phyloP scores from a whole-genome alignment of 2,113 vertebrate species.

The Mesoclemmys tuberculata region DNA sequence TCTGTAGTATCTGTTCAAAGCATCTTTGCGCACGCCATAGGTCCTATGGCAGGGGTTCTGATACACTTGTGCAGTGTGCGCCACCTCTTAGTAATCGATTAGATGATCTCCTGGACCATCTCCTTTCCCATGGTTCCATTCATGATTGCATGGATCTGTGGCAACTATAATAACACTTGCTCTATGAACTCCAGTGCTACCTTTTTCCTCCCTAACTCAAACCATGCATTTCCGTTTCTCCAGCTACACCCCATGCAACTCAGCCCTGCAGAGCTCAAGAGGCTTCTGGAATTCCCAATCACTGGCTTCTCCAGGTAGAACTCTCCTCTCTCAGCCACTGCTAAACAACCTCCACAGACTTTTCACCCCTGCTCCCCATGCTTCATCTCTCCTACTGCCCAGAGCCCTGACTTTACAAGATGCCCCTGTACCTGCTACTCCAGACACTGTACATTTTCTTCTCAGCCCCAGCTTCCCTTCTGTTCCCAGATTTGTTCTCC shows the following conservation, averaged over 20 bases:
- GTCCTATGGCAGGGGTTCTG: not conserved
- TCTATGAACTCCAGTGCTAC: not conserved
- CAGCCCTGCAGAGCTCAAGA: not conserved
- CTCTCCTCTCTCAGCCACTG: not conserved
- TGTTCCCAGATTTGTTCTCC: not conserved
- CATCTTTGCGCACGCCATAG: not conserved
- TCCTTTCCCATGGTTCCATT: not conserved
- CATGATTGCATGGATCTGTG: not conserved
- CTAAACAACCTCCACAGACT: not conserved
- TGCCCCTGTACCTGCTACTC: not conserved
- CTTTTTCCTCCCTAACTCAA: not conserved
- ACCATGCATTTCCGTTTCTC: not conserved
- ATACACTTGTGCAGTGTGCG: not conserved
- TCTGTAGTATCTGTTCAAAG: not conserved
- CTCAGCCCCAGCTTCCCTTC: not conserved
- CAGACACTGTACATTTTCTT: not conserved
- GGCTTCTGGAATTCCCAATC: not conserved
- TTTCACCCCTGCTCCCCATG: not conserved
- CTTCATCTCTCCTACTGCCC: not conserved
- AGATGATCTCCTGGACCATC: not conserved
- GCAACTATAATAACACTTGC: not conserved
- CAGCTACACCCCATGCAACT: not conserved
- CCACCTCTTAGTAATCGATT: not conserved
- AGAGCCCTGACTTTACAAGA: not conserved
- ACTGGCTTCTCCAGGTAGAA: not conserved